Evolutionary conservation across 2,113 vertebrate genomes (phyloP).

Genomic region (Myiopsitta monachus): DNA sequence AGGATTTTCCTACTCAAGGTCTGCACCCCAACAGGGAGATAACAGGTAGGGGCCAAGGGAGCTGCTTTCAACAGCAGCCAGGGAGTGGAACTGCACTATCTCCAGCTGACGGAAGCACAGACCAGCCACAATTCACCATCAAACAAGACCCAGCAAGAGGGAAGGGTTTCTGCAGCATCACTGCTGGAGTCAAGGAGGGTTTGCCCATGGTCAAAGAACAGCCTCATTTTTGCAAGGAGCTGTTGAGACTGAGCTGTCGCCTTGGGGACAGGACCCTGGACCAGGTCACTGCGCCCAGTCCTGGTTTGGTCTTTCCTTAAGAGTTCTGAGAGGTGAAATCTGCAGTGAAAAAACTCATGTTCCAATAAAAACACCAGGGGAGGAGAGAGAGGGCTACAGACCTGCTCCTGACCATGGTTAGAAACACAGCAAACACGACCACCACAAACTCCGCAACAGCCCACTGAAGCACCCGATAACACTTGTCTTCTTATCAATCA

Average conservation of each 20-base stretch:
- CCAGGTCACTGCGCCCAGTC: not conserved
- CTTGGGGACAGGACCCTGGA: not conserved
- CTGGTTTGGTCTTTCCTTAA: not conserved
- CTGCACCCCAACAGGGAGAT: not conserved
- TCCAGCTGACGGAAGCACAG: not conserved
- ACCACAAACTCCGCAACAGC: not conserved
- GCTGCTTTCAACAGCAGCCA: not conserved
- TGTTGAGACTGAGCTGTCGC: not conserved
- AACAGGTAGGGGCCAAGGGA: not conserved
- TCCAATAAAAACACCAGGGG: not conserved
- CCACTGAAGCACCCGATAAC: not conserved
- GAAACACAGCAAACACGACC: not conserved
- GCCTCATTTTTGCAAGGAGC: not conserved
- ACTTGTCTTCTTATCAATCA: not conserved
- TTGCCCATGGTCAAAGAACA: not conserved
- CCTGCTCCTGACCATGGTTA: accelerated
- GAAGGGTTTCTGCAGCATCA: not conserved
- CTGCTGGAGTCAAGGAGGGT: not conserved
- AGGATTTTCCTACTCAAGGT: not conserved
- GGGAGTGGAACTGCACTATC: not conserved
- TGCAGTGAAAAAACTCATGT: not conserved
- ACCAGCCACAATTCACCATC: not conserved
- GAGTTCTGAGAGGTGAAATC: not conserved
- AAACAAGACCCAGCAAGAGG: not conserved
- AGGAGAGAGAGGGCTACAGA: not conserved